These are phyloP conservation scores for Cotesia typhae DNA, from an alignment of 1,140 invertebrate genomes.

Conservation along the genomic window DNA sequence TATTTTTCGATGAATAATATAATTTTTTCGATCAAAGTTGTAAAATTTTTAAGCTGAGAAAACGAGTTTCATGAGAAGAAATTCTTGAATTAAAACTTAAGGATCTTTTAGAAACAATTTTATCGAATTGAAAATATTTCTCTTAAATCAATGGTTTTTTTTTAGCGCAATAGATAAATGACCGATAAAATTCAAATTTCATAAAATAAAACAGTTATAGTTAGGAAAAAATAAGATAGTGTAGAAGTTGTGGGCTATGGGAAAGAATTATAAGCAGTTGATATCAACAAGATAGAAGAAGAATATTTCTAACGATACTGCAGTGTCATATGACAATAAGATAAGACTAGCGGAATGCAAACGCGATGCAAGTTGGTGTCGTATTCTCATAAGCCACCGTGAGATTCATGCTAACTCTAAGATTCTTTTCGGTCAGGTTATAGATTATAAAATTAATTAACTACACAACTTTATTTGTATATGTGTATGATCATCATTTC, in stretches of 20 bases:
- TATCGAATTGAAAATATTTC: too few relatives aligned
- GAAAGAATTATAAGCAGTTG: not conserved
- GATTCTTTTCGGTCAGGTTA: too few relatives aligned
- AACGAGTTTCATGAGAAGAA: too few relatives aligned
- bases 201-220: too few relatives aligned
- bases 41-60: too few relatives aligned
- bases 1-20: too few relatives aligned
- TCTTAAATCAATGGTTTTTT: too few relatives aligned
- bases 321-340: constrained; percentile 17
- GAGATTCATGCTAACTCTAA: not conserved
- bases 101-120: too few relatives aligned
- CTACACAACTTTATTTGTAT: constrained; percentile 5
- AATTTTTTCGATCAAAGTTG: too few relatives aligned
- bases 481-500: constrained; percentile 6
- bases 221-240: not conserved
- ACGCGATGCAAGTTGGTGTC: constrained; percentile 20
- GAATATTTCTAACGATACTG: constrained; percentile 9
- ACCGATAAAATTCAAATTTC: too few relatives aligned
- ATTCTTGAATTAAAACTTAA: too few relatives aligned
- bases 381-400: constrained; percentile 10
- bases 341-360: constrained; percentile 4
- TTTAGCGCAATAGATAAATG: too few relatives aligned
- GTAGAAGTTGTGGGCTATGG: not conserved
- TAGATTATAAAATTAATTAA: constrained; percentile 20
- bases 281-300: not conserved